Conservation (phyloP, 2,797 vertebrate species). For the Eupleurogrammus muticus region DNA sequence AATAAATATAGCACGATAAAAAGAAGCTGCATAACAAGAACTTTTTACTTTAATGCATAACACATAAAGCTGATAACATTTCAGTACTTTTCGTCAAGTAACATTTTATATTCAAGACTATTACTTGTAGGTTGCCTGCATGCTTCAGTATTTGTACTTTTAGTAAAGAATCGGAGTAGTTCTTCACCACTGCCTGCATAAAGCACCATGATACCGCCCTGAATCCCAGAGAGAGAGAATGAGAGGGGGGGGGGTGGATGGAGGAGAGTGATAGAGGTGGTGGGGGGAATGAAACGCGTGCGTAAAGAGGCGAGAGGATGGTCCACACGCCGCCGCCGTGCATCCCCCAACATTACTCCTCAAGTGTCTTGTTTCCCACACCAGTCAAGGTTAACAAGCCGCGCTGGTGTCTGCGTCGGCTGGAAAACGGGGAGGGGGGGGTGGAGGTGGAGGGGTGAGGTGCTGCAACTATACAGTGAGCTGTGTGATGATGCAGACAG, state of each 20-base stretch:
- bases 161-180: too few relatives aligned
- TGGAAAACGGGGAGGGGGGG: slow-evolving; percentile 63
- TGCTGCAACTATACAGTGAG: slow-evolving; percentile 66
- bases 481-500: slow-evolving; percentile 73
- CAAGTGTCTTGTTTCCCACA: slow-evolving; percentile 82
- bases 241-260: background rate
- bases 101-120: too few relatives aligned
- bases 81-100: too few relatives aligned
- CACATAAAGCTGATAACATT: too few relatives aligned
- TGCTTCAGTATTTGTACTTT: background rate
- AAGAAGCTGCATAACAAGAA: too few relatives aligned
- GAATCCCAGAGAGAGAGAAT: slow-evolving; percentile 6
- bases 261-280: background rate
- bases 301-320: slow-evolving; percentile 24
- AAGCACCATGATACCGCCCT: slow-evolving; percentile 32
- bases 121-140: too few relatives aligned
- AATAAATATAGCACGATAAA: too few relatives aligned
- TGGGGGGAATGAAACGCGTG: slow-evolving; percentile 41
- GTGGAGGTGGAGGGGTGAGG: slow-evolving; percentile 61
- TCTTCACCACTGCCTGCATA: background rate
- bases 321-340: slow-evolving; percentile 18
- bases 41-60: too few relatives aligned
- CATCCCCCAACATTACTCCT: slow-evolving; percentile 60
- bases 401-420: slow-evolving; percentile 78
- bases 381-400: slow-evolving; percentile 84